These are phyloP conservation scores for Iphiclides podalirius DNA, from an alignment of 2,888 invertebrate species.

Conservation along the genomic window DNA sequence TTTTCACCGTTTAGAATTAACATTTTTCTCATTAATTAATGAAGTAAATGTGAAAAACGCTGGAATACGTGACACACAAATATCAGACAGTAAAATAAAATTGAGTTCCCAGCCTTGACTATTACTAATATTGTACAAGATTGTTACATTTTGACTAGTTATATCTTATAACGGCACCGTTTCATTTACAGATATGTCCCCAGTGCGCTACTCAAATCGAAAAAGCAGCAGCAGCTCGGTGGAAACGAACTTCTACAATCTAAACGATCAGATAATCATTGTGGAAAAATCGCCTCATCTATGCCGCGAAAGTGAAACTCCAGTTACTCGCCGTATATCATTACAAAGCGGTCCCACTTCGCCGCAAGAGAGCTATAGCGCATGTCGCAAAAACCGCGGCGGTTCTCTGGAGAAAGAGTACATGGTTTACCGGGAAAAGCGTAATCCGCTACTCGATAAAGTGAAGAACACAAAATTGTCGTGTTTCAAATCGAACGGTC, in stretches of 20 bases:
- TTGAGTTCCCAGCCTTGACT: too few species aligned
- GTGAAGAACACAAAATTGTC: slow-evolving; percentile 86
- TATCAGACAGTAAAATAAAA: too few species aligned
- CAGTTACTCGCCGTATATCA: slow-evolving; percentile 66
- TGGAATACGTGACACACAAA: too few species aligned
- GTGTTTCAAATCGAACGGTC: slow-evolving; percentile 82
- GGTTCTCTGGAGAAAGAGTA: slow-evolving; percentile 79
- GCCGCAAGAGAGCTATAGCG: slow-evolving; percentile 72
- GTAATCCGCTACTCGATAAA: slow-evolving; percentile 85
- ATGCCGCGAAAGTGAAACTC: slow-evolving; percentile 58
- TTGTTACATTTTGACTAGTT: too few species aligned
- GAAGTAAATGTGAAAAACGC: too few species aligned
- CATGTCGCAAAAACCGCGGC: slow-evolving; percentile 70
- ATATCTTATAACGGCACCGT: too few species aligned
- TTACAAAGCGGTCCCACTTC: slow-evolving; percentile 64
- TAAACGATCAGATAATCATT: slow-evolving; percentile 81
- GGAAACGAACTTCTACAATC: slow-evolving; percentile 84
- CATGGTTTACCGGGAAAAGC: slow-evolving; percentile 81
- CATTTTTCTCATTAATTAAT: too few species aligned
- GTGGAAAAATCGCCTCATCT: slow-evolving; percentile 79
- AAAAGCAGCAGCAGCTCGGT: slow-evolving; percentile 83
- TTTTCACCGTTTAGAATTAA: too few species aligned
- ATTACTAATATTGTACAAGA: too few species aligned
- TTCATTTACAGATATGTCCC: slow-evolving; percentile 83
- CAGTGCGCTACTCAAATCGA: slow-evolving; percentile 81